These are phyloP conservation scores for Biston stratarius DNA, from an alignment of 2,888 invertebrate genomes.

Conservation along the genomic window DNA sequence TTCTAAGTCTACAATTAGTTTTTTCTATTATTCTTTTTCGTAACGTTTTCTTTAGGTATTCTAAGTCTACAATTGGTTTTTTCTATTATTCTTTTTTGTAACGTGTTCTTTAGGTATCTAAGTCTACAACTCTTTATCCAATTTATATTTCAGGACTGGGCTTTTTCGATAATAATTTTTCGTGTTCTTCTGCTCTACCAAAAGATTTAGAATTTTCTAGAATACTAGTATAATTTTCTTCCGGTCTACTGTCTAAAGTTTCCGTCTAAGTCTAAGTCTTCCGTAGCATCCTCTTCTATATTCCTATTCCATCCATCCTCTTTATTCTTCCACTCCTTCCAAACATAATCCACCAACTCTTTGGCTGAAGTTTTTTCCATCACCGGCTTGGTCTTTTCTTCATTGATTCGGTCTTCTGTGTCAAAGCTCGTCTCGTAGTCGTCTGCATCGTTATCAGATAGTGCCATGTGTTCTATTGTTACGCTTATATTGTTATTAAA, in stretches of 20 bases:
- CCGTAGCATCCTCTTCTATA: background rate
- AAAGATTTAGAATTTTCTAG: background rate
- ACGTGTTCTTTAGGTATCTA: background rate
- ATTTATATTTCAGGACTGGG: background rate
- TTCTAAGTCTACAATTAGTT: background rate
- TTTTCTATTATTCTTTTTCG: background rate
- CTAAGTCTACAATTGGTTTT: background rate
- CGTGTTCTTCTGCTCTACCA: conserved; percentile 1
- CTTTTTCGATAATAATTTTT: background rate
- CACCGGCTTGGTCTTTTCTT: conserved; percentile 16
- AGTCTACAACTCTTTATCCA: background rate
- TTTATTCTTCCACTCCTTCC: conserved; percentile 22
- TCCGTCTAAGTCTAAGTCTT: background rate
- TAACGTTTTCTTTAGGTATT: no score
- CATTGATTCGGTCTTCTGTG: background rate
- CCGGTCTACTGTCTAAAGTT: background rate
- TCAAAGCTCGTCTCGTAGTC: conserved; percentile 24
- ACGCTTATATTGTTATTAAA: conserved; percentile 59
- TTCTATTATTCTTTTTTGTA: background rate
- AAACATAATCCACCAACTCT: conserved; percentile 10
- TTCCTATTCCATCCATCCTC: conserved; percentile 8
- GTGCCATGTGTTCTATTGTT: conserved; percentile 50
- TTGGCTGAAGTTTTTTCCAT: conserved; percentile 17
- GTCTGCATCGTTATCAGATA: conserved; percentile 20
- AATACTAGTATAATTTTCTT: background rate